phyloP scores from a whole-genome alignment of 1,140 invertebrate genomes.

The Zaprionus vittiger region DNA sequence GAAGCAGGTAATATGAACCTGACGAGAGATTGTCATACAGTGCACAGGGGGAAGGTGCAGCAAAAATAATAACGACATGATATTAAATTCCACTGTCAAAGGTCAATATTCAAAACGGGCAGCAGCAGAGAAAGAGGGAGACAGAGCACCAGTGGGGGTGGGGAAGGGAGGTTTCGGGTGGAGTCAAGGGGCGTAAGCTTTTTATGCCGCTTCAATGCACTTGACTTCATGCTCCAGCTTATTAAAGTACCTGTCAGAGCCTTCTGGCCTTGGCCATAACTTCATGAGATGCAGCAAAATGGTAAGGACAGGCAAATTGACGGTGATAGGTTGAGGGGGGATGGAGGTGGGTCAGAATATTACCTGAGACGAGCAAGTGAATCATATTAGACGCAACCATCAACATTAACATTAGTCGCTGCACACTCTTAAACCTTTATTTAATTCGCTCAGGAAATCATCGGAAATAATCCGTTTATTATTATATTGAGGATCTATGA shows the following conservation, averaged over 20 bases:
- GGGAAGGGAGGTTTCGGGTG: not conserved
- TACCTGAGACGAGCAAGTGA: constrained; percentile 2
- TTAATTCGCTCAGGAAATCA: not conserved
- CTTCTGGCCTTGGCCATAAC: not conserved
- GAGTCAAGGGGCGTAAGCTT: not conserved
- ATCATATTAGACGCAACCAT: constrained; percentile 24
- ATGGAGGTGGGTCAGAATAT: not conserved
- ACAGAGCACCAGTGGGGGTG: not conserved
- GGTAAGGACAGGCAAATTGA: not conserved
- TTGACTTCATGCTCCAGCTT: not conserved
- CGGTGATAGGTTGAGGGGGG: too few relatives aligned
- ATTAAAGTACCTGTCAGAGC: not conserved
- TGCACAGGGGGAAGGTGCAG: not conserved
- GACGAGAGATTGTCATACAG: not conserved
- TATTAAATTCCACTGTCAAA: constrained; percentile 53
- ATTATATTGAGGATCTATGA: not conserved
- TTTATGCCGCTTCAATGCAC: not conserved
- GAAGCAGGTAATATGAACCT: constrained; percentile 1
- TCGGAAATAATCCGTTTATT: not conserved
- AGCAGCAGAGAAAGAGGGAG: not conserved
- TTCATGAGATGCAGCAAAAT: not conserved
- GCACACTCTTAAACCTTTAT: constrained; percentile 11
- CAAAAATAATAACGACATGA: constrained; percentile 23
- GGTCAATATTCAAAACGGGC: constrained; percentile 32
- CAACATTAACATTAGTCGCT: constrained; percentile 18